Evolutionary conservation across 2,888 invertebrate species (phyloP), one percentile per base, ranked within the genome.

Genomic region (Leptopilina drosophilae): DNA sequence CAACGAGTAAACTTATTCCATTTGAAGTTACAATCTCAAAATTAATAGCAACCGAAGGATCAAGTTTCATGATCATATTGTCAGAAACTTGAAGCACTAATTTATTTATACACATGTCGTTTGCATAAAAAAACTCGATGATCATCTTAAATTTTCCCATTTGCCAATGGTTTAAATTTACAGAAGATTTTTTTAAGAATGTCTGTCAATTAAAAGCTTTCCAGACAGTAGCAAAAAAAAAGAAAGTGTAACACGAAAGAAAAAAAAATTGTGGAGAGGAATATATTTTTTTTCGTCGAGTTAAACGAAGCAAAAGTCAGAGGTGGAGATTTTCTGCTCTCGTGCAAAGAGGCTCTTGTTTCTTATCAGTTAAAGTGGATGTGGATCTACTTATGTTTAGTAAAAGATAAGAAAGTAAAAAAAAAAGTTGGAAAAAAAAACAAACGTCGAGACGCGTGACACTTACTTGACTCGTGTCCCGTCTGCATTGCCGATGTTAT

Each of bases 391-490:
- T 59, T 59, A 59, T n/a, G 59, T 59, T 56, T 59, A 59, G 15
- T 15, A 49, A 49, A 49, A 49, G 11, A 12, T 15, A 46, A n/a
- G 26, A 64, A 64, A 20, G 26, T 15, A 62, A 62, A 62, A 62
- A 14, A 66, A 85, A 82, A 81, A 49, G 9, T 46, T 46, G 9
- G 9, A 49, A 8, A 11, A 11, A 49, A 49, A 49, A 49, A 49
- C 49, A 49, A 83, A 87, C 85, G 86, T 84, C 88, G 86, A 86
- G 86, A 87, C 87, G 88, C 87, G 85, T 84, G 85, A 82, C 85
- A 95, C 95, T 95, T 94, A 96, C 96, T 95, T 95, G 92, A 94
- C 95, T 94, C 95, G 94, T 89, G 94, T 93, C 92, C 93, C 94
- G 89, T 93, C 93, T 88, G 93, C 92, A 85, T 94, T 93, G 87